Evolutionary conservation across 2,888 invertebrate genomes (phyloP).

Genomic region (Coleophora deauratella): DNA sequence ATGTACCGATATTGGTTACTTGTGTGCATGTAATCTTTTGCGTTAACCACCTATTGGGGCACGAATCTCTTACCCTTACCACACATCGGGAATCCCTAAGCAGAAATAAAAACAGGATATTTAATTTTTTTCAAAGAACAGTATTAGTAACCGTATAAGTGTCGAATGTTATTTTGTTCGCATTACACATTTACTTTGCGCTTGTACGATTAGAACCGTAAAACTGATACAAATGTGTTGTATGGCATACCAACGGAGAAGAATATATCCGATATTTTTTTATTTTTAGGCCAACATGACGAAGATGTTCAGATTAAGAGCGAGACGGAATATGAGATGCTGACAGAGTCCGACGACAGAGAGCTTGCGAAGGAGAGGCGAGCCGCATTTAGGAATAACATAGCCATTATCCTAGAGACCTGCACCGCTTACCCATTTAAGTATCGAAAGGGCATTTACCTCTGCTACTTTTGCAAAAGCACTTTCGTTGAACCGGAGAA

Average conservation of each 20-base stretch:
- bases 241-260: background rate
- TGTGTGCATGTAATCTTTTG: too few species aligned
- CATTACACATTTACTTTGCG: too few species aligned
- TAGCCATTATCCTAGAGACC: constrained; percentile 44
- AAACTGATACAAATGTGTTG: too few species aligned
- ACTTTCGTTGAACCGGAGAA: constrained; percentile 58
- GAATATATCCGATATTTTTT: constrained; percentile 58
- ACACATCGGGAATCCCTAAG: too few species aligned
- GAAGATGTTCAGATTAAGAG: constrained; percentile 42
- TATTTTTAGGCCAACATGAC: constrained; percentile 66
- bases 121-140: too few species aligned
- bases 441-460: constrained; percentile 56
- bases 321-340: constrained; percentile 42
- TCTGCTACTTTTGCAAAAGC: constrained; percentile 57
- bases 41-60: too few species aligned
- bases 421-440: constrained; percentile 64
- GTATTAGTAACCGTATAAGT: too few species aligned
- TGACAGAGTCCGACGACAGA: constrained; percentile 22
- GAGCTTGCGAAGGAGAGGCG: constrained; percentile 40
- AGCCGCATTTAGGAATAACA: constrained; percentile 53
- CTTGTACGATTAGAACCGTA: too few species aligned
- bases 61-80: too few species aligned
- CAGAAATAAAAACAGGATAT: too few species aligned
- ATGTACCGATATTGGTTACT: too few species aligned
- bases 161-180: too few species aligned